Conservation (phyloP, 2,888 invertebrate genomes). For the Xylocampa areola region DNA sequence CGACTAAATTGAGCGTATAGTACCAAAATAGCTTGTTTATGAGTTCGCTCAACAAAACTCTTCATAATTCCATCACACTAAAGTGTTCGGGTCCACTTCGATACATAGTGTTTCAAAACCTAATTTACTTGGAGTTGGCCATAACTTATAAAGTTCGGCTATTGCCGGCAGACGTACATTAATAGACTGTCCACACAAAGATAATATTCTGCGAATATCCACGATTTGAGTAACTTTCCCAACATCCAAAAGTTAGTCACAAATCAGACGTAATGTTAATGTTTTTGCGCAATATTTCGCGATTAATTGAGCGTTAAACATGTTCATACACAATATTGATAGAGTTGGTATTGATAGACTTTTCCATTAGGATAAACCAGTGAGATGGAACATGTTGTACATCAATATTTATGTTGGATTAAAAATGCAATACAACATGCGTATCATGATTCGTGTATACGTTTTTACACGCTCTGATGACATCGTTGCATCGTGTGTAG, state of each 20-base stretch:
- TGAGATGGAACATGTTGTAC: background rate
- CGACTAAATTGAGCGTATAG: too few species aligned
- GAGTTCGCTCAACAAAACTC: conserved; percentile 25
- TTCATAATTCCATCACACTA: conserved; percentile 2
- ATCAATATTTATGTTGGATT: background rate
- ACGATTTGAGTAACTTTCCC: conserved; percentile 45
- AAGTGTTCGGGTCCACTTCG: conserved; percentile 19
- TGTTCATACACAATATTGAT: too few species aligned
- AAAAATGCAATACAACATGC: background rate
- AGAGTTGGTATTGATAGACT: conserved; percentile 10
- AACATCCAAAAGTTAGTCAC: too few species aligned
- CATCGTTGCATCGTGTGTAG: too few species aligned
- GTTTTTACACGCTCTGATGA: too few species aligned
- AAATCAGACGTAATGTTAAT: conserved; percentile 51
- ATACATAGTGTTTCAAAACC: conserved; percentile 41
- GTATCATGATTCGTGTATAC: too few species aligned
- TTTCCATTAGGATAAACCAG: background rate
- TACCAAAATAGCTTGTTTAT: conserved; percentile 17
- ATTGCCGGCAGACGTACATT: conserved; percentile 24
- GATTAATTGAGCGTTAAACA: conserved; percentile 37
- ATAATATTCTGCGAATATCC: conserved; percentile 33
- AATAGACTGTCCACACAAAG: conserved; percentile 38
- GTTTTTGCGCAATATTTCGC: conserved; percentile 42
- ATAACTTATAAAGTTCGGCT: conserved; percentile 49
- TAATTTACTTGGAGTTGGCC: conserved; percentile 40